Evolutionary conservation across 2,113 vertebrate genomes (phyloP).

Genomic region (Rhabdornis inornatus): DNA sequence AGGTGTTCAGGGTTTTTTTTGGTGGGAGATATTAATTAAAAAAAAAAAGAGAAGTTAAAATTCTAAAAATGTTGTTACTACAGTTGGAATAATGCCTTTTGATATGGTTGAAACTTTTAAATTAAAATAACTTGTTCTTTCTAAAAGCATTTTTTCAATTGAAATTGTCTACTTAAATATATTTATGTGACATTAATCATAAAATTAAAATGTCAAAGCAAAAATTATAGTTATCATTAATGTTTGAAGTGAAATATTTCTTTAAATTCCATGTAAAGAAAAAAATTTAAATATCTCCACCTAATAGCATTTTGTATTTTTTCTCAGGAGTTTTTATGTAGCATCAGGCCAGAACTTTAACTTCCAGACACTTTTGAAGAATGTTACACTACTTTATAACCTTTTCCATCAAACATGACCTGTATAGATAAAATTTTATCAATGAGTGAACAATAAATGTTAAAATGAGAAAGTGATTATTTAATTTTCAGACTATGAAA

Average conservation of each 20-base stretch:
- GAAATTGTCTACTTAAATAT: neutral
- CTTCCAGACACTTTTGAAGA: neutral
- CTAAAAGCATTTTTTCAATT: neutral
- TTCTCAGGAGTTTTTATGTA: neutral
- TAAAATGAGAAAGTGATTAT: slow-evolving; percentile 1
- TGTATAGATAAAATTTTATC: neutral
- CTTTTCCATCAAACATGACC: slow-evolving; percentile 37
- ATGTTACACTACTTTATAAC: neutral
- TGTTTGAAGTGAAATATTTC: neutral
- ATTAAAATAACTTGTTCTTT: neutral
- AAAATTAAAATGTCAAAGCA: neutral
- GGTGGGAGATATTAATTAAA: neutral
- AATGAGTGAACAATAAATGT: neutral
- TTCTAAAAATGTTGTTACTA: neutral
- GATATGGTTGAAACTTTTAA: neutral
- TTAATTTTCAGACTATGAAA: neutral
- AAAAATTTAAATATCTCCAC: neutral
- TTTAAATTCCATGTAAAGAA: neutral
- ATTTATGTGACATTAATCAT: neutral
- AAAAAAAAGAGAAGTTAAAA: neutral
- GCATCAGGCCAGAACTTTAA: neutral
- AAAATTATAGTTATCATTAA: neutral
- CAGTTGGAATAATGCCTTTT: neutral
- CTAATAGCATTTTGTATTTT: neutral
- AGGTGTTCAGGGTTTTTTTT: neutral